Base-by-base conservation (phyloP, 2,113 vertebrate genomes). In the Sigmodon hispidus region DNA sequence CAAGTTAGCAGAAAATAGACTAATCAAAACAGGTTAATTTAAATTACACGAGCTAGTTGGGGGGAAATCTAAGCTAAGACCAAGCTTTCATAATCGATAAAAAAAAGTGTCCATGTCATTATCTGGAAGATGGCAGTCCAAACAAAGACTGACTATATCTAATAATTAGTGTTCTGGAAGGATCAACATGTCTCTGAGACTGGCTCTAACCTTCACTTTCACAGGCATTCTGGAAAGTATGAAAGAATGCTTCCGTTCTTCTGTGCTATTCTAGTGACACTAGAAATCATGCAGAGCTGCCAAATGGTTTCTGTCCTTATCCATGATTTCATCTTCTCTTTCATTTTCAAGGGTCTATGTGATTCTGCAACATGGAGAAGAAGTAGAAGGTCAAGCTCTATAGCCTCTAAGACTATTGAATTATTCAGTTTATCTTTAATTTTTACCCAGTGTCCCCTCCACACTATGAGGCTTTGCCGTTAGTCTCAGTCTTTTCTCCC, bases 361-460 rank as follows among this genome's bases (percentile, higher is more conserved):
- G 77, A 40, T 29, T 81, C 61, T 63, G 7, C 50, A 19, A 12
- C 22, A 40, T 72, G 55, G n/a, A 80, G 0, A 67, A 63, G 26
- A 85, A 59, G 12, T 15, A 72, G 50, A 24, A 21, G 5, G 22
- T n/a, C 5, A 36, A 85, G 24, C 17, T 48, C n/a, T 76, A 5
- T 13, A 45, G 34, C 76, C n/a, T 90, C n/a, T 2, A 5, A 45
- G 2, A 65, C 75, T 34, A 16, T 36, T 16, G 24, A 52, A 34
- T 72, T 87, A 34, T 77, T 61, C 59, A 9, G 36, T 69, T 17
- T 77, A 48, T 19, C 34, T 31, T 61, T 65, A 3, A 17, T 19
- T 21, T 22, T n/a, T 3, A 13, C 26, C 0, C 73, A 4, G 1
- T 19, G 1, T 1, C 15, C 7, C 26, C 1, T 69, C 29, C 9